Evolutionary conservation across 2,888 invertebrate genomes (phyloP).

Genomic region (Eurois occulta): DNA sequence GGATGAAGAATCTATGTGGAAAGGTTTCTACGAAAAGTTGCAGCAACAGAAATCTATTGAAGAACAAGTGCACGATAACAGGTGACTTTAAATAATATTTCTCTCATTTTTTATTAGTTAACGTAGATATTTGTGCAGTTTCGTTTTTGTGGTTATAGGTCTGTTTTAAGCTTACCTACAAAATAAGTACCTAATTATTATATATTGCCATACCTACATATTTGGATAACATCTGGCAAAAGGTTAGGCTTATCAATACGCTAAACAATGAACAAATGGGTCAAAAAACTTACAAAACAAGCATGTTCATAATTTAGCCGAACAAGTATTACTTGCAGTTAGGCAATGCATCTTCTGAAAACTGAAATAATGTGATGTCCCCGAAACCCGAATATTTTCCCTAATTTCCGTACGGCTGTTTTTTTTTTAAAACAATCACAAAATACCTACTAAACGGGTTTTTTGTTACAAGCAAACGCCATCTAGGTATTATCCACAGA

Average conservation of each 20-base stretch:
- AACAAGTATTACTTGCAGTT: neutral
- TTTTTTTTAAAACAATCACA: neutral
- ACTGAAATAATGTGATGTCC: neutral
- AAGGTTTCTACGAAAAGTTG: conserved; percentile 93
- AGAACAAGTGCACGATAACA: conserved; percentile 92
- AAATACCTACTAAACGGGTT: neutral
- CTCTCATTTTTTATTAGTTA: neutral
- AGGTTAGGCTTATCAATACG: conserved; percentile 20
- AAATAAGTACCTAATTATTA: neutral
- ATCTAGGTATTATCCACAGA: conserved; percentile 16
- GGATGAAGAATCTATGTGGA: conserved; percentile 95
- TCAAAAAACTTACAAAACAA: neutral
- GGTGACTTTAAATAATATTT: conserved; percentile 85
- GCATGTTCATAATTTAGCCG: neutral
- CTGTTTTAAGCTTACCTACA: neutral
- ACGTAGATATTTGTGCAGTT: neutral
- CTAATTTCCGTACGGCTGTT: neutral
- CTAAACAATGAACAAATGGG: neutral
- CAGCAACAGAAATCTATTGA: conserved; percentile 91
- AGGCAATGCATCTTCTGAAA: neutral
- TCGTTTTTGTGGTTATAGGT: neutral
- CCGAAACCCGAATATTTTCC: neutral
- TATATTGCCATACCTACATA: neutral
- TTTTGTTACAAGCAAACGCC: conserved; percentile 27
- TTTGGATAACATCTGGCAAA: conserved; percentile 3